Base-by-base conservation (phyloP, 2,888 invertebrate species). In the Sepiola atlantica region DNA sequence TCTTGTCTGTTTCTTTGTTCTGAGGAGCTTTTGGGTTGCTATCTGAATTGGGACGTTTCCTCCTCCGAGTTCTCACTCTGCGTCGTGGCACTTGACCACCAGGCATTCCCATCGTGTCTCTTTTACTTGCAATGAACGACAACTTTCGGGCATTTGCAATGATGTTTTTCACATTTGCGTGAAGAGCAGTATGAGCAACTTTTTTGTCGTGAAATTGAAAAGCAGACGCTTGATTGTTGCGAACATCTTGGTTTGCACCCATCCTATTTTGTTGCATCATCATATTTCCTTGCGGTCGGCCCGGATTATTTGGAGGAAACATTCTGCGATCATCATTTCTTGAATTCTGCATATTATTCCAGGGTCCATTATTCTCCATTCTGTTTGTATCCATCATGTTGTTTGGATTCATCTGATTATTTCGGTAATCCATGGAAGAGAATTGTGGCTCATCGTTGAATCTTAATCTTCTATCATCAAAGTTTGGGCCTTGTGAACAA, bases 121-220 rank as follows among this genome's bases (percentile, higher is more conserved):
- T 28, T 35, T 28, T 21, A 24, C 28, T 92, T 10, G 92, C 92
- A 92, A 92, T 92, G 54, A 54, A 28, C 18, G 54, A 54, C 28
- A 92, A 35, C 35, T 28, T 45, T 55, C 18, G 45, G 28, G 92
- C 92, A 92, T 92, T 92, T 92, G 92, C 92, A 54, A 92, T 21
- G 28, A 92, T 92, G 92, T 35, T 92, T 28, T 92, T 92, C 8
- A 92, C 54, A 92, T 92, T 92, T n/a, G n/a, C 55, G n/a, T 92
- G 54, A 3, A 92, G 54, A 54, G 54, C 92, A 24, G n/a, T 92
- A 45, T 54, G 92, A 92, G 92, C 54, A 92, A 54, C 54, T 54
- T 92, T 92, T 55, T 92, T 92, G 35, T 45, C 54, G 54, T 54
- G 92, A 35, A 92, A 92, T 92, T n/a, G 45, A 4, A 92, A 24